Evolutionary conservation across 2,113 vertebrate genomes (phyloP).

Genomic region (Silurus glanis): DNA sequence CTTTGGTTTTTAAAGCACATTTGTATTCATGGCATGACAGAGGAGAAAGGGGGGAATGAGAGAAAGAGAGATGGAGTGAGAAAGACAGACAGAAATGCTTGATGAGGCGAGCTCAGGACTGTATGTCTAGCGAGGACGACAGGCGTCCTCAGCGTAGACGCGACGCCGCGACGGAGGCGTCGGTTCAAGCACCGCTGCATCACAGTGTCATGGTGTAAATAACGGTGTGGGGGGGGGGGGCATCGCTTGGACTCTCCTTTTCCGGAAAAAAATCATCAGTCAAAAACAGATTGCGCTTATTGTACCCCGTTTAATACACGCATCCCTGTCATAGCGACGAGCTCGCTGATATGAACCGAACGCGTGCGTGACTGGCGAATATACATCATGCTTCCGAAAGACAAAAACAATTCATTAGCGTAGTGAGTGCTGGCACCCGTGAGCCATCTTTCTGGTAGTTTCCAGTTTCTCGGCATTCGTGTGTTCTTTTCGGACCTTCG

Average conservation of each 20-base stretch:
- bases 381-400: neutral
- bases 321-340: neutral
- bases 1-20: constrained; percentile 57
- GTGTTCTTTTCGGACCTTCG: neutral
- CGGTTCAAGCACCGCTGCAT: neutral
- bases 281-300: neutral
- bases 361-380: constrained; percentile 6
- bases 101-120: constrained; percentile 14
- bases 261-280: neutral
- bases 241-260: neutral
- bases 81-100: constrained; percentile 12
- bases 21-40: constrained; percentile 58
- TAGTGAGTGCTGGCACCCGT: neutral
- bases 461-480: constrained; percentile 7
- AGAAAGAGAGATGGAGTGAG: constrained; percentile 31
- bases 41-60: constrained; percentile 41
- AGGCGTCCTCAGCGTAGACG: neutral
- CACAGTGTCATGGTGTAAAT: constrained; percentile 1
- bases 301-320: neutral
- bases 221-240: neutral
- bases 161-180: neutral
- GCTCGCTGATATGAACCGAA: neutral
- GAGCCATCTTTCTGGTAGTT: neutral
- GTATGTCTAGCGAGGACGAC: constrained; percentile 4
- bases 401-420: neutral